Evolutionary conservation across 2,888 invertebrate species (phyloP), one percentile per base, ranked within the genome.

Genomic region (Petrolisthes manimaculis): DNA sequence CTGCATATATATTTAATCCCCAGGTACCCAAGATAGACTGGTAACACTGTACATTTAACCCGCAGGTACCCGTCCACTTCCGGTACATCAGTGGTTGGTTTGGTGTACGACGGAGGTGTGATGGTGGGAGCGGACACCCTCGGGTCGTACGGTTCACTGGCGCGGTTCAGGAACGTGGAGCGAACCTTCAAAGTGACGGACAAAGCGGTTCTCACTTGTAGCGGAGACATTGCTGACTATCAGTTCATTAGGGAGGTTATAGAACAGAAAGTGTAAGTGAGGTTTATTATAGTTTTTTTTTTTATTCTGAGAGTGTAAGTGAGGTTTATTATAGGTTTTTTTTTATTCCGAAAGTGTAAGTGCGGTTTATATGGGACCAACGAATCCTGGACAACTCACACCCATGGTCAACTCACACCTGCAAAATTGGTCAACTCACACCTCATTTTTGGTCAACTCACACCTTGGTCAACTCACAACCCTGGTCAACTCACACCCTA

Each of bases 201-300:
- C 84, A 95, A 96, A 91, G 97, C 97, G 54, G 94, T 99, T 83
- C 93, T 99, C 14, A 99, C 98, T 0, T 96, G 96, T 86, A 96
- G 97, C 86, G 99, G 99, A 4, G 99, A 99, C 93, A 98, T 97
- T 92, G 99, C 98, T 9, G 99, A 99, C 93, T 99, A 95, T 93
- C 99, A 99, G 93, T 98, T 96, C 93, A 94, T 98, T 88, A 95
- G 95, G 92, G 96, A 96, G 92, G 95, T 96, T 89, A 95, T 98
- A 92, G 96, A 97, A 92, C 96, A 96, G 93, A 96, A 97, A 94
- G 95, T 96, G 96, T 96, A 93, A 90, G 90, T n/a, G n/a, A n/a
- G n/a, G n/a, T n/a, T n/a, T n/a, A n/a, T n/a, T n/a, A n/a, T n/a
- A n/a, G n/a, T n/a, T n/a, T n/a, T n/a, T n/a, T n/a, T n/a, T n/a